Evolutionary conservation across 2,888 invertebrate genomes (phyloP).

Genomic region (Zelleria hepariella): DNA sequence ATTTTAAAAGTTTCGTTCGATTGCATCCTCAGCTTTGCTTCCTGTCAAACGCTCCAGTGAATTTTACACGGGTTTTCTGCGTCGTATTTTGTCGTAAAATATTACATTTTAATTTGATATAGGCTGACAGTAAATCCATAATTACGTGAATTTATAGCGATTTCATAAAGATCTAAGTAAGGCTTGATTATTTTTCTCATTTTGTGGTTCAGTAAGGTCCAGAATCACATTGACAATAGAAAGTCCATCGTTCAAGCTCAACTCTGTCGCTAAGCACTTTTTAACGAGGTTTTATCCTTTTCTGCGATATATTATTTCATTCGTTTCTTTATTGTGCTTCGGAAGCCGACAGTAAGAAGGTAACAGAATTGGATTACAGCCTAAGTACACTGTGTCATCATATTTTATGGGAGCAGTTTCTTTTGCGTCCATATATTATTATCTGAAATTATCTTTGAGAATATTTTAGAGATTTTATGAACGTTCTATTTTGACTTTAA

Average conservation of each 20-base stretch:
- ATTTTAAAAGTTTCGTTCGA: not conserved
- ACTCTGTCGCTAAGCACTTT: slow-evolving; percentile 40
- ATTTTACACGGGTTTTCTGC: too few relatives aligned
- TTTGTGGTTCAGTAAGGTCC: not conserved
- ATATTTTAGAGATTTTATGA: not conserved
- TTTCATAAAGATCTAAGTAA: not conserved
- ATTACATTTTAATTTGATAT: slow-evolving; percentile 1
- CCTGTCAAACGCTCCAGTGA: not conserved
- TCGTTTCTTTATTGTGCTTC: slow-evolving; percentile 22
- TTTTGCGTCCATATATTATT: not conserved
- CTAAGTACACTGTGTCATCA: slow-evolving; percentile 48
- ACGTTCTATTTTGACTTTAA: not conserved
- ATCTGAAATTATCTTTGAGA: not conserved
- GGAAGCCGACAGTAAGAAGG: slow-evolving; percentile 26
- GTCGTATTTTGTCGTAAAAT: not conserved
- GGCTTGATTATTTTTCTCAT: not conserved
- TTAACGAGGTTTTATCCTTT: slow-evolving; percentile 38
- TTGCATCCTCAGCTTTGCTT: not conserved
- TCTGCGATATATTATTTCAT: slow-evolving; percentile 27
- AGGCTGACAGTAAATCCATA: slow-evolving; percentile 1
- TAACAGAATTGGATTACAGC: slow-evolving; percentile 34
- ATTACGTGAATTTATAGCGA: not conserved
- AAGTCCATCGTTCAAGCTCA: slow-evolving; percentile 44
- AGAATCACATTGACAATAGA: slow-evolving; percentile 22
- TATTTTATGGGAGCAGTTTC: slow-evolving; percentile 30